phyloP scores from a whole-genome alignment of 2,113 vertebrate genomes.

The Osmerus mordax region DNA sequence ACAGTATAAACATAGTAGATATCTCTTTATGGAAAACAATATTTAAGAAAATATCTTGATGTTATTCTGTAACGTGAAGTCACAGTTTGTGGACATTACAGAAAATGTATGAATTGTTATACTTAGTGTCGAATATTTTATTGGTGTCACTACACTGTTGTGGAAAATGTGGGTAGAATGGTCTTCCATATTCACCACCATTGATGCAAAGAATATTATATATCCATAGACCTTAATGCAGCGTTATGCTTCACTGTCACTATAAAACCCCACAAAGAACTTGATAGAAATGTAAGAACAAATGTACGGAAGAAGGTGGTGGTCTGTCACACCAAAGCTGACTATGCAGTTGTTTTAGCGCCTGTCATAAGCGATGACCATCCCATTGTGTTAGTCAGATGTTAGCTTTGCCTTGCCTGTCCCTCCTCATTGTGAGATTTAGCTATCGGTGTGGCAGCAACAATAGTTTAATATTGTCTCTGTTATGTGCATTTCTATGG shows the following conservation, averaged over 20 bases:
- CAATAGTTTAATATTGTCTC: slow-evolving; percentile 7
- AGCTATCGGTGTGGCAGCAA: slow-evolving; percentile 65
- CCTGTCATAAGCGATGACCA: slow-evolving; percentile 29
- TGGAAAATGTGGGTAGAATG: slow-evolving; percentile 5
- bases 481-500: neutral
- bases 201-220: neutral
- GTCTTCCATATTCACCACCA: neutral
- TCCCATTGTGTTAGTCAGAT: slow-evolving; percentile 42
- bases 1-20: neutral
- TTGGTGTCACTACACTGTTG: neutral
- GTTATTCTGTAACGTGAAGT: neutral
- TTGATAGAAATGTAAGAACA: slow-evolving; percentile 2
- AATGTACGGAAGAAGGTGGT: neutral
- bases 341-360: slow-evolving; percentile 61
- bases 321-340: slow-evolving; percentile 45
- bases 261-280: too few species aligned
- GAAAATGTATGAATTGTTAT: neutral
- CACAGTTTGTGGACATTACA: slow-evolving; percentile 6
- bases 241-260: neutral
- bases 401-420: slow-evolving; percentile 46
- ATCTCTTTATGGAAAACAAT: slow-evolving; percentile 3
- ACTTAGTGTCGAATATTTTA: neutral
- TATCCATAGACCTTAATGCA: neutral
- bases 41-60: slow-evolving; percentile 15
- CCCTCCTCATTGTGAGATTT: slow-evolving; percentile 47